phyloP scores from a whole-genome alignment of 2,113 vertebrate genomes.

The Istiophorus platypterus region DNA sequence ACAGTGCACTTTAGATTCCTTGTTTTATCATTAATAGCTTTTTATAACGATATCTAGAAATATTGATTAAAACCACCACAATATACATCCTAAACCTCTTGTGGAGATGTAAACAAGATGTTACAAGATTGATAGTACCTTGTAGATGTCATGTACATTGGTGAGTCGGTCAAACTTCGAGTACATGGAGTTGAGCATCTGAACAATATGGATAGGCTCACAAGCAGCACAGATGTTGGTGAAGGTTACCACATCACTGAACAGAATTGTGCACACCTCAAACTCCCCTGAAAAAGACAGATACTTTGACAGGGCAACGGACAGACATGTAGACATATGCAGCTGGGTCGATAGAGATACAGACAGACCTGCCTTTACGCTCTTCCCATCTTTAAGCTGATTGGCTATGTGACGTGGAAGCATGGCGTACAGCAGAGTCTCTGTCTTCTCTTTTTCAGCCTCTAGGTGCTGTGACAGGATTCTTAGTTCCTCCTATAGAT shows the following conservation, averaged over 20 bases:
- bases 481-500: conserved; percentile 79
- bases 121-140: conserved; percentile 66
- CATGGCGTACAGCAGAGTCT: conserved; percentile 86
- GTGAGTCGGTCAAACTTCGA: conserved; percentile 85
- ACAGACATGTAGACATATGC: not conserved
- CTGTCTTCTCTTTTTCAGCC: conserved; percentile 85
- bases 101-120: not conserved
- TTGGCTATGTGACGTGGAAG: conserved; percentile 85
- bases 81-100: not conserved
- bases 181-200: conserved; percentile 87
- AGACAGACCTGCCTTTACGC: conserved; percentile 81
- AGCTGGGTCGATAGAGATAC: not conserved
- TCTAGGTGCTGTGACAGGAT: conserved; percentile 84
- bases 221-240: conserved; percentile 87
- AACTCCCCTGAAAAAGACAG: conserved; percentile 80
- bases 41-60: not conserved
- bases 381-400: conserved; percentile 85
- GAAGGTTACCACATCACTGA: conserved; percentile 88
- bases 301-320: not conserved
- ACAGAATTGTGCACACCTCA: conserved; percentile 85
- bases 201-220: conserved; percentile 85
- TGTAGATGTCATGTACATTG: conserved; percentile 82
- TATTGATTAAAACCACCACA: not conserved
- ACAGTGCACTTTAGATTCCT: no score
- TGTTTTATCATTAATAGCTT: no score